Percentiles rank a stretch among this genome's conserved stretches.
Conservation (phyloP, 2,797 vertebrate genomes). For the Synaphobranchus kaupii region DNA sequence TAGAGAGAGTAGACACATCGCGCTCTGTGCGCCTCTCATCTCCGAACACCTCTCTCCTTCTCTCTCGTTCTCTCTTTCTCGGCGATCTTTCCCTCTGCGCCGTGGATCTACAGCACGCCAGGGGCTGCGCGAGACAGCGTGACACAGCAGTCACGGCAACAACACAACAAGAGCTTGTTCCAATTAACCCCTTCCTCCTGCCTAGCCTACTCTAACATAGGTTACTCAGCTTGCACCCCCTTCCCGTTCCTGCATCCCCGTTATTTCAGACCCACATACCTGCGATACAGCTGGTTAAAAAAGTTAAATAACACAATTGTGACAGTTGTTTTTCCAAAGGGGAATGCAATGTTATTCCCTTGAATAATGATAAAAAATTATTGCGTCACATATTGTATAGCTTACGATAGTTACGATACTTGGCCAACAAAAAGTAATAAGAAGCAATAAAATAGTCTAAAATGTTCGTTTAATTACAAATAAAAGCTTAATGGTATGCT, state of each 20-base stretch:
- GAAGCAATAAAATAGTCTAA: background rate
- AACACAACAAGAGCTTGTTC: background rate
- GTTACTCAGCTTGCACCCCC: background rate
- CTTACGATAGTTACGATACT: background rate
- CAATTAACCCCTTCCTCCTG: conserved; percentile 21
- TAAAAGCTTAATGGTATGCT: background rate
- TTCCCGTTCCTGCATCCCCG: too few relatives aligned
- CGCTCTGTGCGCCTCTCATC: conserved; percentile 24
- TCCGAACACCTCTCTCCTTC: conserved; percentile 1
- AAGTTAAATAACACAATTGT: background rate
- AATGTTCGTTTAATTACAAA: background rate
- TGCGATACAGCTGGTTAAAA: background rate
- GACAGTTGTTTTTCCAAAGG: background rate
- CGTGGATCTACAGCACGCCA: conserved; percentile 22
- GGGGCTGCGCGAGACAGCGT: conserved; percentile 25
- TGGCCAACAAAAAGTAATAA: background rate
- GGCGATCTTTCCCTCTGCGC: conserved; percentile 6
- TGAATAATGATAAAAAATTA: background rate
- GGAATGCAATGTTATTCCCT: background rate
- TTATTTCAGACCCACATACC: background rate
- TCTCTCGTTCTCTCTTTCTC: conserved; percentile 22
- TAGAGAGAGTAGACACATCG: background rate
- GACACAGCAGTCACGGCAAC: conserved; percentile 36
- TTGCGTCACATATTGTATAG: background rate
- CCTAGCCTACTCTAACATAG: background rate